Evolutionary conservation across 2,888 invertebrate genomes (phyloP), one percentile per base, ranked within the genome.

Genomic region (Charanyca ferruginea): DNA sequence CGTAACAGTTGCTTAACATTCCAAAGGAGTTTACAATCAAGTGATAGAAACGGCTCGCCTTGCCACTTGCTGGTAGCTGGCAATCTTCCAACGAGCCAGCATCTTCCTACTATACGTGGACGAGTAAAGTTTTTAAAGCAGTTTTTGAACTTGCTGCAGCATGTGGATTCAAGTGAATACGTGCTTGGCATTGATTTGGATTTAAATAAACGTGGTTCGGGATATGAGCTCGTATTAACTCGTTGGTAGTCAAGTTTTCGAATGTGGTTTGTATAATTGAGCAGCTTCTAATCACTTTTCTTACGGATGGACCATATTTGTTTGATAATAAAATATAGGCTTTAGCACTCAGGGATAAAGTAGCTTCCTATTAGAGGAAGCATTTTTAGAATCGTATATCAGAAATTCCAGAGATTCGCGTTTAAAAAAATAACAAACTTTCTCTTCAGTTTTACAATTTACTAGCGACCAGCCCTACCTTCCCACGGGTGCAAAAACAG

Each of bases 21-120:
- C 74, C 11, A n/a, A 32, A 20, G n/a, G 51, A 65, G 71, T 75
- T 51, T 62, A 58, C 65, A 75, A 74, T 74, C 58, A 74, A 70
- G 58, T 59, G 76, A 75, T 62, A 75, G 60, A 45, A 65, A 61
- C 35, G 9, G 59, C 47, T 67, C 53, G 44, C 54, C 51, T 25
- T n/a, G 55, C 54, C 42, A 13, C 32, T 62, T 52, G 51, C 18
- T 23, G 5, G 44, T 22, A 45, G 45, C 63, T 73, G 74, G 73
- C 73, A 57, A 44, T 3, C 18, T 44, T 20, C 62, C 63, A 60
- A 38, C 5, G 9, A 45, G 23, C 25, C 11, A 53, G 47, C 42
- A 23, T 35, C 28, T 63, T 63, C n/a, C 47, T n/a, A 59, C 28
- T 73, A 48, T 48, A 25, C 55, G 47, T 42, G 51, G 58, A 59